Percentiles rank a stretch among this genome's conserved stretches.
These are phyloP conservation scores for Camelus dromedarius DNA, from an alignment of 2,113 vertebrate species.

Conservation along the genomic window DNA sequence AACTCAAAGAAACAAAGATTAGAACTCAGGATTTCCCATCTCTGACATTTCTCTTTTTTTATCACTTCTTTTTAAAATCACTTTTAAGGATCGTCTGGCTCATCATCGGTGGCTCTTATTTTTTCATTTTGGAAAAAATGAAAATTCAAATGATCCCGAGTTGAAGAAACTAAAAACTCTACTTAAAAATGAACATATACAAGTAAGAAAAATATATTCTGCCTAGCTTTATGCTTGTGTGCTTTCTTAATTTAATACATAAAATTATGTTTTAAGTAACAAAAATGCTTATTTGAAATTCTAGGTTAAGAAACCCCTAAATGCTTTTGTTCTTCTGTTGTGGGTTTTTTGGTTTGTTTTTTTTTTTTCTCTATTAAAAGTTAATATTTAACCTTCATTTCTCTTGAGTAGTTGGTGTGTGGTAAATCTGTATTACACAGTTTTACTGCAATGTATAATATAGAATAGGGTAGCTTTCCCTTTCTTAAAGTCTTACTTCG, in stretches of 20 bases:
- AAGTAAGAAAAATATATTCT: conserved; percentile 88
- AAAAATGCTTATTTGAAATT: conserved; percentile 9
- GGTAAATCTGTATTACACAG: neutral
- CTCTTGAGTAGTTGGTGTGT: conserved; percentile 5
- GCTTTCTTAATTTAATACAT: conserved; percentile 8
- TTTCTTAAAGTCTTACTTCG: neutral
- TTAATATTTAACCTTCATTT: neutral
- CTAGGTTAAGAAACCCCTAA: neutral
- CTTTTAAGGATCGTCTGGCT: conserved; percentile 91
- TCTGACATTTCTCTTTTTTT: conserved; percentile 20
- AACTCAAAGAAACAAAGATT: conserved; percentile 17
- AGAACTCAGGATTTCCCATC: neutral
- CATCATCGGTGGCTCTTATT: conserved; percentile 96
- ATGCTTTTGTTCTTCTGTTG: neutral
- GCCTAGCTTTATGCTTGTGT: neutral
- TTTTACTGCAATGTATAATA: neutral
- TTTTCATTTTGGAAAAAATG: conserved; percentile 92
- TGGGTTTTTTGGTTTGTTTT: too few species aligned
- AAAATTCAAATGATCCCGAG: conserved; percentile 87
- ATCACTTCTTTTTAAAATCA: neutral
- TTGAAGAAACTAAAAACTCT: conserved; percentile 95
- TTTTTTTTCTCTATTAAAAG: conserved; percentile 29
- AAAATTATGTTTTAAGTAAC: conserved; percentile 56
- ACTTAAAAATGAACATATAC: conserved; percentile 94
- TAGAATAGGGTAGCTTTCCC: neutral